A percentile compares a stretch with the other conserved stretches of the same genome.
Evolutionary conservation across 2,888 invertebrate species (phyloP).

Genomic region (Drepana falcataria): DNA sequence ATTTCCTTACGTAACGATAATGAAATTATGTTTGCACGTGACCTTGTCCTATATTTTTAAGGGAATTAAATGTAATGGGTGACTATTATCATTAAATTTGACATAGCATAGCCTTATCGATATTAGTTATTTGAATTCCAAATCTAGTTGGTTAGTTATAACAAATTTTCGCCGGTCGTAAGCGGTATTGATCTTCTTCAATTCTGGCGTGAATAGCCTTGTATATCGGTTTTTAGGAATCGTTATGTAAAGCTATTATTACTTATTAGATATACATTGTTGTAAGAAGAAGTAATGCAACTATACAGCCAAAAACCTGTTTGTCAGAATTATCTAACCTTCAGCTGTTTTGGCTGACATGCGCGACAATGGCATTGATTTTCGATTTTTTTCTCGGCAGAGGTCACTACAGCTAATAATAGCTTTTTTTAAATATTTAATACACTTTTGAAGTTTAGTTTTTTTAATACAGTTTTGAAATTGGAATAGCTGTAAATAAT

Average conservation of each 20-base stretch:
- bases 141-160: not conserved
- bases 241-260: too few relatives aligned
- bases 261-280: too few relatives aligned
- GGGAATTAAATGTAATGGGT: slow-evolving; percentile 1
- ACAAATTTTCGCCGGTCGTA: slow-evolving; percentile 2
- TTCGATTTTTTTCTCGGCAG: slow-evolving; percentile 21
- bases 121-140: not conserved
- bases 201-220: not conserved
- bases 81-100: not conserved
- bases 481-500: too few relatives aligned
- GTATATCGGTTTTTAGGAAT: not conserved
- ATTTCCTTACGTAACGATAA: slow-evolving; percentile 71
- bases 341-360: slow-evolving; percentile 12
- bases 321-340: slow-evolving; percentile 35
- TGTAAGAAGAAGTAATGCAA: not conserved
- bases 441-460: too few relatives aligned
- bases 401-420: slow-evolving; percentile 15
- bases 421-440: not conserved
- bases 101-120: not conserved
- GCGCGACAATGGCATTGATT: slow-evolving; percentile 42
- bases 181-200: slow-evolving; percentile 15
- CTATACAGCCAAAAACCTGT: slow-evolving; percentile 10
- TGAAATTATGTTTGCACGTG: slow-evolving; percentile 71
- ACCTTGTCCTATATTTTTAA: slow-evolving; percentile 59
- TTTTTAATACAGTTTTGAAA: too few relatives aligned